Conservation (phyloP, 2,888 invertebrate genomes). For the Taenaris catops region DNA sequence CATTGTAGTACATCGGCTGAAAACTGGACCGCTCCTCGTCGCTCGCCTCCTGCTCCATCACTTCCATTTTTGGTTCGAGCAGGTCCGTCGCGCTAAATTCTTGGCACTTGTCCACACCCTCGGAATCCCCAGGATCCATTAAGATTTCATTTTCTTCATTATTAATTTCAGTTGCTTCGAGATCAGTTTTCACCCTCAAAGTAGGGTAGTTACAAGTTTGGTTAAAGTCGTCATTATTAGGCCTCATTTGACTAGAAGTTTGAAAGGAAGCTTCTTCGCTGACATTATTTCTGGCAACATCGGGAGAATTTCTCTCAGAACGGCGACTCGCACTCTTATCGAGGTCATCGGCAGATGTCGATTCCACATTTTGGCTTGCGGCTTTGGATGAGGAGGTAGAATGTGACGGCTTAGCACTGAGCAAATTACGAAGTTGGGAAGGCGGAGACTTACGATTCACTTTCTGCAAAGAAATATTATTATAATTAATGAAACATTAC, state of each 20-base stretch:
- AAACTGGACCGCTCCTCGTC: slow-evolving; percentile 81
- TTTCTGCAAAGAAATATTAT: slow-evolving; percentile 53
- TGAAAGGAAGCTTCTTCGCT: slow-evolving; percentile 75
- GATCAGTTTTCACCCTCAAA: slow-evolving; percentile 77
- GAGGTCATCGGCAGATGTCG: slow-evolving; percentile 64
- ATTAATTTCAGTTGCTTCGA: slow-evolving; percentile 73
- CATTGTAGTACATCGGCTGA: slow-evolving; percentile 62
- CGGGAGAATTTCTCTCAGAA: slow-evolving; percentile 75
- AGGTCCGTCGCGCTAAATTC: slow-evolving; percentile 70
- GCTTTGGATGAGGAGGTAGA: slow-evolving; percentile 78
- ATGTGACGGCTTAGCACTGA: slow-evolving; percentile 77
- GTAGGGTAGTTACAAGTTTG: slow-evolving; percentile 70
- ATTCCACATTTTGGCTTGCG: slow-evolving; percentile 77
- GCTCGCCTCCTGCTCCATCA: slow-evolving; percentile 84
- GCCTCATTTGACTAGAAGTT: slow-evolving; percentile 80
- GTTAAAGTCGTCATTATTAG: slow-evolving; percentile 77
- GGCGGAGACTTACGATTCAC: slow-evolving; percentile 74
- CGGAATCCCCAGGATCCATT: slow-evolving; percentile 67
- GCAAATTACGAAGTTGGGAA: slow-evolving; percentile 77
- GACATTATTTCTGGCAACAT: slow-evolving; percentile 78
- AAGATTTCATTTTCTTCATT: slow-evolving; percentile 69
- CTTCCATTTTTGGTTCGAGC: slow-evolving; percentile 85
- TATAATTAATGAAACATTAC: not conserved
- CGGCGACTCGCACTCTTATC: slow-evolving; percentile 67
- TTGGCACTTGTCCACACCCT: slow-evolving; percentile 60